Conservation (phyloP, 2,888 invertebrate species). For the Thera obeliscata region DNA sequence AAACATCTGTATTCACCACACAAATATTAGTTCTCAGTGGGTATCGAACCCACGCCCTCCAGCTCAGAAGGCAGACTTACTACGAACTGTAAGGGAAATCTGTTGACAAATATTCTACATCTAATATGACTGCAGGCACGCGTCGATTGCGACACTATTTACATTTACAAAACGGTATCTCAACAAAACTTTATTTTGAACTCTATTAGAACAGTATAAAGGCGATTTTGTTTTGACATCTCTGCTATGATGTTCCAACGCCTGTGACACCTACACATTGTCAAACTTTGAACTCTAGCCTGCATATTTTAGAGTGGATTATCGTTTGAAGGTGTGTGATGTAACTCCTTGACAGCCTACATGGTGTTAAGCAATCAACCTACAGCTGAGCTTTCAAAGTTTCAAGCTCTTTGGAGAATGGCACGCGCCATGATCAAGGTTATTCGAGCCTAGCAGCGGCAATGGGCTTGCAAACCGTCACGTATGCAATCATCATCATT, state of each 20-base stretch:
- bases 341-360: constrained; percentile 46
- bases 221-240: constrained; percentile 41
- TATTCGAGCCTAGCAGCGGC: constrained; percentile 21
- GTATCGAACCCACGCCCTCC: too few relatives aligned
- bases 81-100: constrained; percentile 19
- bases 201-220: constrained; percentile 43
- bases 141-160: constrained; percentile 75
- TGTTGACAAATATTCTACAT: too few relatives aligned
- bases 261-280: constrained; percentile 66
- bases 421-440: constrained; percentile 41
- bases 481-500: too few relatives aligned
- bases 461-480: too few relatives aligned
- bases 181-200: constrained; percentile 37
- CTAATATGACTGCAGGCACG: constrained; percentile 54
- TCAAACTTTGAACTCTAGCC: background rate
- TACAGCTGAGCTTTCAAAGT: constrained; percentile 14
- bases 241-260: constrained; percentile 55
- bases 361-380: constrained; percentile 70
- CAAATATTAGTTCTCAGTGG: too few relatives aligned
- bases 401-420: constrained; percentile 31
- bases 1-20: too few relatives aligned
- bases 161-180: constrained; percentile 63
- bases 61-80: background rate
- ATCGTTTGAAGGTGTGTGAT: background rate
- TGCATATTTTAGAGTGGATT: background rate